phyloP scores from a whole-genome alignment of 2,113 vertebrate species.

The Colossoma macropomum region DNA sequence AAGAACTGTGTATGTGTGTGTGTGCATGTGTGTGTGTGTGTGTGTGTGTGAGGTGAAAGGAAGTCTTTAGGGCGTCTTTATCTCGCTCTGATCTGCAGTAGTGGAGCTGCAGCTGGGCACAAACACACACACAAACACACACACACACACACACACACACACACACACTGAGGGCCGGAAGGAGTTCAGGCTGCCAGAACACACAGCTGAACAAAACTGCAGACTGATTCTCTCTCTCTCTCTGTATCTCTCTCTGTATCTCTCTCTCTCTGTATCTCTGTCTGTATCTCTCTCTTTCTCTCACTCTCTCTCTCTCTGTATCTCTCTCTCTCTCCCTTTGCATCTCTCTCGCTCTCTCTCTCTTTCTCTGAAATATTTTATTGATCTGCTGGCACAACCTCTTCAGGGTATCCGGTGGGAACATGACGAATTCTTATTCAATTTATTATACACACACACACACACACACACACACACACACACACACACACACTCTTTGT shows the following conservation, averaged over 20 bases:
- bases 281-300: neutral
- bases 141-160: constrained; percentile 36
- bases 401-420: too few relatives aligned
- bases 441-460: too few relatives aligned
- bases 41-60: neutral
- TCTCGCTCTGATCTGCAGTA: constrained; percentile 21
- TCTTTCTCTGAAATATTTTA: too few relatives aligned
- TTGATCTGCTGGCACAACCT: too few relatives aligned
- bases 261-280: neutral
- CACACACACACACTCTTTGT: neutral
- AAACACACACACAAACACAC: constrained; percentile 36
- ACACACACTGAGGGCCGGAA: constrained; percentile 37
- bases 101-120: constrained; percentile 38
- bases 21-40: constrained; percentile 16
- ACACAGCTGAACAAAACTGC: constrained; percentile 43
- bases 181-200: constrained; percentile 37
- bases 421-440: too few relatives aligned
- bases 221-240: neutral
- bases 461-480: too few relatives aligned
- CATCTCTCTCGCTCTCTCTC: neutral
- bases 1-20: neutral
- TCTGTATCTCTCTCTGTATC: neutral
- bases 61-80: constrained; percentile 24
- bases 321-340: neutral
- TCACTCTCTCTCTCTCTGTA: neutral